These are phyloP conservation scores for Shargacucullia verbasci DNA, from an alignment of 2,888 invertebrate genomes.

Conservation along the genomic window DNA sequence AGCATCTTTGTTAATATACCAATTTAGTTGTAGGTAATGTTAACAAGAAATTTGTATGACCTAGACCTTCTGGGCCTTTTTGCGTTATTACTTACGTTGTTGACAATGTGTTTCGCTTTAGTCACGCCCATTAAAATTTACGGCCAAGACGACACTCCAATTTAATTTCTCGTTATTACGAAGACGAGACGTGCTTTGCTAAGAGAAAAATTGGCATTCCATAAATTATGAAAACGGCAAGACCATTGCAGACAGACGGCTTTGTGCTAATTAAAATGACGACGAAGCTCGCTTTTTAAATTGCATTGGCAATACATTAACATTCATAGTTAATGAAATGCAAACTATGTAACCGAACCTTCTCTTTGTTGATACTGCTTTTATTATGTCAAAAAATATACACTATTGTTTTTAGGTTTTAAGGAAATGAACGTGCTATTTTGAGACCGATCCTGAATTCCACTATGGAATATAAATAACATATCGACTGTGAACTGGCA, in stretches of 20 bases:
- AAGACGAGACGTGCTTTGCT: slow-evolving; percentile 54
- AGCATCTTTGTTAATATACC: no score
- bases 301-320: slow-evolving; percentile 46
- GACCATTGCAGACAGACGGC: slow-evolving; percentile 59
- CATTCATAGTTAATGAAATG: slow-evolving; percentile 15
- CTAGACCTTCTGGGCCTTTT: slow-evolving; percentile 25
- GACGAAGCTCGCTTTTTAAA: slow-evolving; percentile 38
- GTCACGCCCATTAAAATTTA: slow-evolving; percentile 63
- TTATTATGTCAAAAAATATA: no score
- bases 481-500: no score
- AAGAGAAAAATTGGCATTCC: slow-evolving; percentile 70
- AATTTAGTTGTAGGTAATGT: no score
- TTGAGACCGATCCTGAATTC: no score
- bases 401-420: no score
- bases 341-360: slow-evolving; percentile 1
- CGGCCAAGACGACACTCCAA: slow-evolving; percentile 62
- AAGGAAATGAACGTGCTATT: no score
- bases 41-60: neutral
- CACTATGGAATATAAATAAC: no score
- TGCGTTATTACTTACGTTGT: slow-evolving; percentile 26
- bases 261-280: slow-evolving; percentile 72
- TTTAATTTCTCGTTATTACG: slow-evolving; percentile 71
- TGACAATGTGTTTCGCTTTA: slow-evolving; percentile 48
- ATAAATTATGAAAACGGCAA: slow-evolving; percentile 68
- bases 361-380: neutral